phyloP scores from a whole-genome alignment of 2,113 vertebrate species.

The Gobiocypris rarus region DNA sequence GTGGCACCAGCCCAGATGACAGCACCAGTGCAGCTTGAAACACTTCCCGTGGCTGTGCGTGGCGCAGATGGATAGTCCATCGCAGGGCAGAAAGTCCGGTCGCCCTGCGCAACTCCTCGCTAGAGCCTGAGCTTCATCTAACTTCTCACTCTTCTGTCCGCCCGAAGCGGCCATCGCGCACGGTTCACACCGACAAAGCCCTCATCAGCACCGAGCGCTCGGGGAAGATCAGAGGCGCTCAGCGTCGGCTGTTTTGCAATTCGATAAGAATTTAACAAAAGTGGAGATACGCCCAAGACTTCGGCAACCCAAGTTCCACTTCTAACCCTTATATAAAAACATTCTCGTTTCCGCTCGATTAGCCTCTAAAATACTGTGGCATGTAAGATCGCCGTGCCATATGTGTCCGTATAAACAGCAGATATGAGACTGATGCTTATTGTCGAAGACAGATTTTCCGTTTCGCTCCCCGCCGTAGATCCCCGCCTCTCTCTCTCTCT shows the following conservation, averaged over 20 bases:
- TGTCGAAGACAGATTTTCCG: background rate
- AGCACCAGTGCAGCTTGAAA: constrained; percentile 99
- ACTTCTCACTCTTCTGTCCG: constrained; percentile 83
- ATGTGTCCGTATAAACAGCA: background rate
- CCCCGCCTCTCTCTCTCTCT: constrained; percentile 15
- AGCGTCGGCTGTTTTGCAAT: background rate
- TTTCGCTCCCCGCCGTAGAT: background rate
- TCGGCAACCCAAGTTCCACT: constrained; percentile 13
- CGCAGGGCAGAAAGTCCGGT: constrained; percentile 98
- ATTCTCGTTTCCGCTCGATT: background rate
- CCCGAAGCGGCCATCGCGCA: constrained; percentile 24
- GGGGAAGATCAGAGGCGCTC: constrained; percentile 9
- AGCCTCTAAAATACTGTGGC: background rate
- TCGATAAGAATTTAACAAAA: background rate
- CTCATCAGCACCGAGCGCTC: constrained; percentile 23
- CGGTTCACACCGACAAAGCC: constrained; percentile 14
- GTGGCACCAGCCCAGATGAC: constrained; percentile 98
- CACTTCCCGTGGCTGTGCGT: constrained; percentile 98
- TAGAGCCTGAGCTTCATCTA: constrained; percentile 94
- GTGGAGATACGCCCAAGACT: constrained; percentile 25
- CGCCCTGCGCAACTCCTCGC: constrained; percentile 94
- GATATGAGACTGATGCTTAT: constrained; percentile 9
- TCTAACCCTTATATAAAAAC: background rate
- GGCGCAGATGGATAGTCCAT: constrained; percentile 95
- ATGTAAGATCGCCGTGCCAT: background rate